Evolutionary conservation across 2,113 vertebrate genomes (phyloP).

Genomic region (Oryzias javanicus): DNA sequence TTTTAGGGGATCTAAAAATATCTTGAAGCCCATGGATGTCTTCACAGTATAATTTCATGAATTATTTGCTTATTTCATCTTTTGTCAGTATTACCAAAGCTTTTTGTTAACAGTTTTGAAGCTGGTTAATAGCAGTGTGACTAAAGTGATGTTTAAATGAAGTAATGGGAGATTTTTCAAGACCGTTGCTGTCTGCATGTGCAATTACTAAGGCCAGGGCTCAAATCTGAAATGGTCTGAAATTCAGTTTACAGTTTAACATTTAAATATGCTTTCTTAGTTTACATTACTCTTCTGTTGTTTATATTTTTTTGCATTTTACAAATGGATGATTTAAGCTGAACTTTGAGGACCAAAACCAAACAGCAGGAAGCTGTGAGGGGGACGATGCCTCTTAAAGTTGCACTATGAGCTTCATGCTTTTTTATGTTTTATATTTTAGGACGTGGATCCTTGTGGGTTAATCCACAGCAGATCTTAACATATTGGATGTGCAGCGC

Average conservation of each 20-base stretch:
- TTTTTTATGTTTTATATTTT: slow-evolving; percentile 27
- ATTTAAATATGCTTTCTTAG: slow-evolving; percentile 33
- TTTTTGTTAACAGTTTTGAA: slow-evolving; percentile 13
- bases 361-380: background rate
- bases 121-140: background rate
- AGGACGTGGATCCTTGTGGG: no score
- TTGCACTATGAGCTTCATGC: slow-evolving; percentile 27
- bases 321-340: slow-evolving; percentile 3
- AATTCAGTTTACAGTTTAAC: slow-evolving; percentile 29
- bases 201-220: slow-evolving; percentile 20
- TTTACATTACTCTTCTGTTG: slow-evolving; percentile 18
- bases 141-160: background rate
- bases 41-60: background rate
- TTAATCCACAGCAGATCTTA: no score
- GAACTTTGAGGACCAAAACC: slow-evolving; percentile 30
- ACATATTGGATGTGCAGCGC: background rate
- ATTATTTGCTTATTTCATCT: slow-evolving; percentile 14
- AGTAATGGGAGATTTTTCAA: slow-evolving; percentile 1
- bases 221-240: slow-evolving; percentile 9
- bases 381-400: slow-evolving; percentile 1
- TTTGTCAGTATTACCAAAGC: slow-evolving; percentile 50
- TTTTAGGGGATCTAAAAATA: slow-evolving; percentile 20
- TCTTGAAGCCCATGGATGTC: slow-evolving; percentile 27
- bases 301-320: slow-evolving; percentile 10
- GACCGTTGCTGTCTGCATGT: background rate